Percentiles rank a stretch among this genome's conserved stretches.
Evolutionary conservation across 2,797 vertebrate species (phyloP).

Genomic region (Bradypodion pumilum): DNA sequence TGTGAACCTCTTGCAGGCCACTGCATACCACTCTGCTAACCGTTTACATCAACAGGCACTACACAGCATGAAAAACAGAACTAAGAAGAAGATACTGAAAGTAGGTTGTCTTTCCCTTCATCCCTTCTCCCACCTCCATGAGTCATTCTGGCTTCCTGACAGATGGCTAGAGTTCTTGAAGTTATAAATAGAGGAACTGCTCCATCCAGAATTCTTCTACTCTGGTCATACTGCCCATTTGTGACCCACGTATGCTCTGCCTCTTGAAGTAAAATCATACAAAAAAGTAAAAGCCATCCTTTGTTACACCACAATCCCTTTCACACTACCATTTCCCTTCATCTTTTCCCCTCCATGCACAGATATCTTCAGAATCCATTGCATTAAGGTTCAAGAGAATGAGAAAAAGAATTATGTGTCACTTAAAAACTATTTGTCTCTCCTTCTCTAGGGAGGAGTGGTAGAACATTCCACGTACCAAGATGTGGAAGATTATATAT

Average conservation of each 20-base stretch:
- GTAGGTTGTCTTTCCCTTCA: neutral
- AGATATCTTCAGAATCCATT: neutral
- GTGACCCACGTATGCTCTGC: neutral
- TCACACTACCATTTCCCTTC: neutral
- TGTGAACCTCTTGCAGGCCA: too few species aligned
- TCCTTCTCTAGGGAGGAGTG: neutral
- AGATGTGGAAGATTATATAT: neutral
- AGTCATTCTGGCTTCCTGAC: slow-evolving; percentile 50
- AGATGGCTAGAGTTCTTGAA: slow-evolving; percentile 43
- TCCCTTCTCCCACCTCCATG: slow-evolving; percentile 67
- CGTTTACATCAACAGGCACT: too few species aligned
- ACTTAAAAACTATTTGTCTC: neutral
- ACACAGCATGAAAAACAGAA: too few species aligned
- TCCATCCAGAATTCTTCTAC: neutral
- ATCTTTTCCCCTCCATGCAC: neutral
- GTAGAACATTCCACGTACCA: neutral
- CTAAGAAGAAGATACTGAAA: too few species aligned
- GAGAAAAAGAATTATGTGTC: slow-evolving; percentile 3
- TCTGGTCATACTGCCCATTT: neutral
- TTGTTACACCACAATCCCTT: neutral
- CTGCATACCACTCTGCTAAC: too few species aligned
- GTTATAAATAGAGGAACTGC: slow-evolving; percentile 68
- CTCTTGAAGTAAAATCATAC: neutral
- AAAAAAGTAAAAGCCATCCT: neutral
- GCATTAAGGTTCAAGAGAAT: neutral